phyloP scores from a whole-genome alignment of 1,140 invertebrate genomes.

The Drosophila melanica region DNA sequence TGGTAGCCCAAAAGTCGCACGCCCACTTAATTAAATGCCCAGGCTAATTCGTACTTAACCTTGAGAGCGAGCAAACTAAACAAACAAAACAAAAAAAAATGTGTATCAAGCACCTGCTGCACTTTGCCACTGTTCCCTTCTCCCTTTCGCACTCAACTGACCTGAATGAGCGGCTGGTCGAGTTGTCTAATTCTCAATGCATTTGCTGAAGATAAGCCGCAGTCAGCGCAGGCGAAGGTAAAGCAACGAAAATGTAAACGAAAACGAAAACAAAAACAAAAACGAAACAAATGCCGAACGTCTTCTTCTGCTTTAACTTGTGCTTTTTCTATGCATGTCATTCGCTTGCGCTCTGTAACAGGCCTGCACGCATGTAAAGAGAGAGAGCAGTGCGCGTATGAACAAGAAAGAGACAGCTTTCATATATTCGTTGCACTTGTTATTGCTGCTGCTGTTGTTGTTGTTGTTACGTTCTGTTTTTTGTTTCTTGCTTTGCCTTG shows the following conservation, averaged over 20 bases:
- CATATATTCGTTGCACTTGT: conserved; percentile 21
- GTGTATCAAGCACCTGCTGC: conserved; percentile 14
- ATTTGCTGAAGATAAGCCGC: conserved; percentile 58
- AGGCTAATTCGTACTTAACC: conserved; percentile 57
- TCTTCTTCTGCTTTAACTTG: conserved; percentile 19
- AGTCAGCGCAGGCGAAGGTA: conserved; percentile 11
- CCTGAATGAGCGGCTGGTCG: conserved; percentile 34
- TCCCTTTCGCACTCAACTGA: conserved; percentile 14
- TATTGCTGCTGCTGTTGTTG: conserved; percentile 20
- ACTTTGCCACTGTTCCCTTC: not conserved
- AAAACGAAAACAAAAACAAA: not conserved
- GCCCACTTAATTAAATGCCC: conserved; percentile 74
- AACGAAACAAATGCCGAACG: conserved; percentile 12
- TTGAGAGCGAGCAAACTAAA: conserved; percentile 27
- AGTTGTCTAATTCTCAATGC: conserved; percentile 37
- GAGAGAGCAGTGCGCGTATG: not conserved
- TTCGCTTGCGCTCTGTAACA: conserved; percentile 11
- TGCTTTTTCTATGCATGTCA: conserved; percentile 28
- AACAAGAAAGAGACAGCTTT: not conserved
- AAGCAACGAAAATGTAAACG: not conserved
- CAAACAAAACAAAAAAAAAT: conserved; percentile 17
- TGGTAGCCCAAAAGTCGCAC: conserved; percentile 44
- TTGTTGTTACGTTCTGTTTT: conserved; percentile 9
- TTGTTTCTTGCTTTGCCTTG: conserved; percentile 26
- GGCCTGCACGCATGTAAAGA: conserved; percentile 11